Evolutionary conservation across 1,140 invertebrate species (phyloP).

Genomic region (Parapsyche elsis): DNA sequence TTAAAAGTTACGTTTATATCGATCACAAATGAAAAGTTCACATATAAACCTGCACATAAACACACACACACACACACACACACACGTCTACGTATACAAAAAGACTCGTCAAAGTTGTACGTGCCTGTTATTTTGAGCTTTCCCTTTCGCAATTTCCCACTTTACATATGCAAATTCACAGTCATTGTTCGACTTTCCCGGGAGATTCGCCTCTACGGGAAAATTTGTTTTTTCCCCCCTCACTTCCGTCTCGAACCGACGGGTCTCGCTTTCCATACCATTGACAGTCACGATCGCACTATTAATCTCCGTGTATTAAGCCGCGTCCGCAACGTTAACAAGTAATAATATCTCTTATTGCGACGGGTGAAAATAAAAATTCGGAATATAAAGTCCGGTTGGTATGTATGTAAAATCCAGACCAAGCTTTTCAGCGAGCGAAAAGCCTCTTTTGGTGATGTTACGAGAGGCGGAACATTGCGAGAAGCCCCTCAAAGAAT

Average conservation of each 20-base stretch:
- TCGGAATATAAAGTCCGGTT: no score
- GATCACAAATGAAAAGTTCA: neutral
- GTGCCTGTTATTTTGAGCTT: slow-evolving; percentile 30
- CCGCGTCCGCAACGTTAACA: neutral
- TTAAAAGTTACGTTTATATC: neutral
- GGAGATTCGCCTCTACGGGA: slow-evolving; percentile 14
- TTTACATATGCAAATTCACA: slow-evolving; percentile 32
- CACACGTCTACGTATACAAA: slow-evolving; percentile 6
- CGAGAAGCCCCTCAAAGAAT: neutral
- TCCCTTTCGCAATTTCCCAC: slow-evolving; percentile 31
- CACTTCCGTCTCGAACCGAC: neutral
- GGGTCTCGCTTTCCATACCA: neutral
- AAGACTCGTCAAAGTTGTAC: slow-evolving; percentile 30
- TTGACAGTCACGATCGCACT: neutral
- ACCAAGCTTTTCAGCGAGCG: neutral
- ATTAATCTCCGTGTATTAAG: neutral
- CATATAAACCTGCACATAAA: slow-evolving; percentile 10
- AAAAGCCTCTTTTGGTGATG: neutral
- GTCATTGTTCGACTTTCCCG: slow-evolving; percentile 31
- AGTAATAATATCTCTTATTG: neutral
- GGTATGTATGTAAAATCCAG: neutral
- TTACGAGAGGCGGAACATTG: neutral
- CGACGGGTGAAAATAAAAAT: neutral
- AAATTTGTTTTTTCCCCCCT: slow-evolving; percentile 12
- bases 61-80: slow-evolving; percentile 17